Percentiles rank a stretch among this genome's conserved stretches.
phyloP scores from a whole-genome alignment of 2,113 vertebrate genomes.

The Thryonomys swinderianus region DNA sequence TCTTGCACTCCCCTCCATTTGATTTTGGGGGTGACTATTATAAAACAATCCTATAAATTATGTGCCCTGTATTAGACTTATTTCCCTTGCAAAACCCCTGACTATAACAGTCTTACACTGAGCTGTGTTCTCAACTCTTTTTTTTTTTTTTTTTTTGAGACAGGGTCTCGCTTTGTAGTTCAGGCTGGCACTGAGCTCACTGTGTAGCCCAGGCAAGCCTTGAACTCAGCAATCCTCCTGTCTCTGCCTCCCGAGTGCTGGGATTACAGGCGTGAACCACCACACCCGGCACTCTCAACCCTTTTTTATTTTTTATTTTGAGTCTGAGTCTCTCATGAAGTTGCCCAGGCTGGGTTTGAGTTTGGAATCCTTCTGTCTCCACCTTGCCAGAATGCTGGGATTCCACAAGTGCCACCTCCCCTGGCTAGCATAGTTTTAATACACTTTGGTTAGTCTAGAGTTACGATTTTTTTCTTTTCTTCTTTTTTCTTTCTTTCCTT shows the following conservation, averaged over 20 bases:
- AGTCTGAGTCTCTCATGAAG: background rate
- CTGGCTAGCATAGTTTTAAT: background rate
- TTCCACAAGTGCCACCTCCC: background rate
- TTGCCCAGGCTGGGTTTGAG: background rate
- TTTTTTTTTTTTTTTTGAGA: background rate
- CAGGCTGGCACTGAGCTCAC: too few species aligned
- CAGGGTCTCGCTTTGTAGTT: background rate
- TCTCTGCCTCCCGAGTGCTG: too few species aligned
- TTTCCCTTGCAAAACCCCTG: too few species aligned
- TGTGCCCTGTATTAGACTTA: too few species aligned
- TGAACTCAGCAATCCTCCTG: too few species aligned
- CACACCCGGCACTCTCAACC: too few species aligned
- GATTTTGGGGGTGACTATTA: too few species aligned
- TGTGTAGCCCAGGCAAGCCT: too few species aligned
- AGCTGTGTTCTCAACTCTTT: background rate
- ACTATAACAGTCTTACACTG: background rate
- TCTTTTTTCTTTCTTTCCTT: background rate
- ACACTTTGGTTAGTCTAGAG: constrained; percentile 17
- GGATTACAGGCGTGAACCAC: too few species aligned
- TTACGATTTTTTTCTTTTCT: background rate
- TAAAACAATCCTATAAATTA: too few species aligned
- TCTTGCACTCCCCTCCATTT: too few species aligned
- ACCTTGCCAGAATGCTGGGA: background rate
- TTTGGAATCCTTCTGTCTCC: background rate
- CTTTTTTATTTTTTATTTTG: background rate